phyloP scores from a whole-genome alignment of 2,113 vertebrate species.

The Oryzias woworae region DNA sequence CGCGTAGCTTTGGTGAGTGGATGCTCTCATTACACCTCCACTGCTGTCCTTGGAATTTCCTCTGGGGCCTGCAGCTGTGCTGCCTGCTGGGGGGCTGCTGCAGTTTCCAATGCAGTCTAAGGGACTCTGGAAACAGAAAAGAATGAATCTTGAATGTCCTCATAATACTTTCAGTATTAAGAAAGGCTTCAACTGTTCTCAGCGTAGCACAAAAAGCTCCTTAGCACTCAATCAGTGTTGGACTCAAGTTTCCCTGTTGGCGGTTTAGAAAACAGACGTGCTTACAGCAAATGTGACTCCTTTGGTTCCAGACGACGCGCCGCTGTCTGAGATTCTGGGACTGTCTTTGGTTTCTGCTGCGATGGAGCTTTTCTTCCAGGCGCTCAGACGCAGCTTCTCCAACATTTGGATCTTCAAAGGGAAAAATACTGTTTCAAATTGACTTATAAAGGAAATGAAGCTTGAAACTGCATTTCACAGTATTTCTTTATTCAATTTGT shows the following conservation, averaged over 20 bases:
- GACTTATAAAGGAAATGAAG: no score
- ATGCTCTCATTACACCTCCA: slow-evolving; percentile 41
- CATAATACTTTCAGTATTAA: neutral
- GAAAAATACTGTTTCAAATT: no score
- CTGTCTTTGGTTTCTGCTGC: slow-evolving; percentile 48
- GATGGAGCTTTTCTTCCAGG: slow-evolving; percentile 83
- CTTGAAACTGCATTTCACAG: no score
- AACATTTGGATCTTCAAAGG: slow-evolving; percentile 76
- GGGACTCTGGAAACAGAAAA: slow-evolving; percentile 70
- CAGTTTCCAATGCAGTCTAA: slow-evolving; percentile 57
- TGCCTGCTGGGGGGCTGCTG: slow-evolving; percentile 46
- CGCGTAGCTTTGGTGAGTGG: no score
- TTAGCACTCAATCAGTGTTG: neutral
- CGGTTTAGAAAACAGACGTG: neutral
- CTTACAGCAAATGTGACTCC: slow-evolving; percentile 73
- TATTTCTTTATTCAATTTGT: no score
- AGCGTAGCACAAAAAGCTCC: neutral
- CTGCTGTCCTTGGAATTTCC: slow-evolving; percentile 54
- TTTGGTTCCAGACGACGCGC: slow-evolving; percentile 31
- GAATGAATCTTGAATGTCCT: neutral
- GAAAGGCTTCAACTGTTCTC: neutral
- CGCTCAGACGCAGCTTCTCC: slow-evolving; percentile 87
- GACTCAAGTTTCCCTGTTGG: neutral
- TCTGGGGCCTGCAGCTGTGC: slow-evolving; percentile 54
- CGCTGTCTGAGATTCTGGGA: slow-evolving; percentile 47